Conservation (phyloP, 1,140 invertebrate genomes). For the Tenebrio molitor region DNA sequence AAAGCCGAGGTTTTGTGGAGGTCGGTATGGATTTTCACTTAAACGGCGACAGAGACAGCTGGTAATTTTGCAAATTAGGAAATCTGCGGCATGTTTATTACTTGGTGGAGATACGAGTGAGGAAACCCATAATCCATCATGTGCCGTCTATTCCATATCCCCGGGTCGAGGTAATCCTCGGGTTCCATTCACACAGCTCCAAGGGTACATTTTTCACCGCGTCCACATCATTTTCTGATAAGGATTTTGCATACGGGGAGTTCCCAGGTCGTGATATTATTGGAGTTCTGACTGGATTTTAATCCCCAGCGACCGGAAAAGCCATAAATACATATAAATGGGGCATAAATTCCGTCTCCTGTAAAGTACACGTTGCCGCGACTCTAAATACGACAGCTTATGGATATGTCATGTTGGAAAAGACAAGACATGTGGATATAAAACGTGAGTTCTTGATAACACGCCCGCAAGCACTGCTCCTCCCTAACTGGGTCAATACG, state of each 20-base stretch:
- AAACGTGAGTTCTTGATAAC: conserved; percentile 47
- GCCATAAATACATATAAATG: conserved; percentile 53
- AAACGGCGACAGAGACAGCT: conserved; percentile 29
- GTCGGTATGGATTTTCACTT: conserved; percentile 34
- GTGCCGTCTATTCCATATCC: conserved; percentile 35
- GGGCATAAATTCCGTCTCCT: conserved; percentile 49
- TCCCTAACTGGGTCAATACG: conserved; percentile 42
- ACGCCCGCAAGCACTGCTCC: conserved; percentile 31
- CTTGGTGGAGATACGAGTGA: conserved; percentile 27
- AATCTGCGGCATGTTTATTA: conserved; percentile 36
- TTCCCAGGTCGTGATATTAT: conserved; percentile 41
- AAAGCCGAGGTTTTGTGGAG: conserved; percentile 23
- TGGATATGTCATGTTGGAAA: conserved; percentile 44
- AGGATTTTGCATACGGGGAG: conserved; percentile 43
- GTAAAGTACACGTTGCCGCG: conserved; percentile 37
- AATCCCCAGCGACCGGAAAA: conserved; percentile 48
- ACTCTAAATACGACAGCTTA: conserved; percentile 46
- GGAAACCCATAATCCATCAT: conserved; percentile 37
- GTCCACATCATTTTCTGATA: conserved; percentile 45
- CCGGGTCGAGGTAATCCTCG: conserved; percentile 36
- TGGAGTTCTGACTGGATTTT: conserved; percentile 48
- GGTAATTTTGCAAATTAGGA: conserved; percentile 36
- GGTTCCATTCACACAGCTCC: conserved; percentile 33
- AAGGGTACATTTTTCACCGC: conserved; percentile 43
- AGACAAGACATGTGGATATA: conserved; percentile 43